Base-by-base conservation (phyloP, 2,113 vertebrate genomes). In the Cavia aperea region DNA sequence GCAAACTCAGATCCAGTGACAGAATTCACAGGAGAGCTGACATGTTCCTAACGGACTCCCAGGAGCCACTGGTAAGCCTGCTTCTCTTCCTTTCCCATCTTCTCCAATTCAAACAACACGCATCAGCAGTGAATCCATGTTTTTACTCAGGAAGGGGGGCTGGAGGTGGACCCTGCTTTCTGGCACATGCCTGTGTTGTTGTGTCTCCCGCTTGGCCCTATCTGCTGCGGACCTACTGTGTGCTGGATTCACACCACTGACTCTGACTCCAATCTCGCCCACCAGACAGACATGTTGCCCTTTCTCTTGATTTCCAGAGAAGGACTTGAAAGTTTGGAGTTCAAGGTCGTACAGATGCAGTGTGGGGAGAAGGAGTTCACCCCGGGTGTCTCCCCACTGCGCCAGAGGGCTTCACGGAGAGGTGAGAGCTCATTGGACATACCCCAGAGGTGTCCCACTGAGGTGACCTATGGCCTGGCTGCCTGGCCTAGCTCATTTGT, bases 121-220 rank as follows among this genome's bases (percentile, higher is more conserved):
- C 1, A 13, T 1, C 2, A 70, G 84, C 4, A 1, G 49, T 31
- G 5, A 36, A 5, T 24, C 8, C 8, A 29, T 0, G 36, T 0
- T 62, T 15, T 63, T 15, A 9, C 24, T 24, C 13, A 43, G 43
- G n/a, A 26, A 0, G 0, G 1, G 1, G 49, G 39, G 49, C 4
- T 0, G 2, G 24, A 29, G 31, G 0, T 10, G 23, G 62, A 33
- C 0, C 6, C 13, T 11, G 23, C 0, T 0, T 26, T 39, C 3
- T 4, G 10, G 13, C 9, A 19, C 51, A 2, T 4, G 2, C 1
- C 0, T 6, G 0, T 1, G 2, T 4, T 21, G 0, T 15, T 10
- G 7, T 0, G 23, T 60, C 6, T 39, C 33, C 3, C 10, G 46
- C n/a, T 15, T 0, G 1, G 2, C 70, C 7, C 0, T 0, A 7